A percentile compares a stretch with the other conserved stretches of the same genome.
Conservation (phyloP, 2,797 vertebrate species). For the Alectoris magna region DNA sequence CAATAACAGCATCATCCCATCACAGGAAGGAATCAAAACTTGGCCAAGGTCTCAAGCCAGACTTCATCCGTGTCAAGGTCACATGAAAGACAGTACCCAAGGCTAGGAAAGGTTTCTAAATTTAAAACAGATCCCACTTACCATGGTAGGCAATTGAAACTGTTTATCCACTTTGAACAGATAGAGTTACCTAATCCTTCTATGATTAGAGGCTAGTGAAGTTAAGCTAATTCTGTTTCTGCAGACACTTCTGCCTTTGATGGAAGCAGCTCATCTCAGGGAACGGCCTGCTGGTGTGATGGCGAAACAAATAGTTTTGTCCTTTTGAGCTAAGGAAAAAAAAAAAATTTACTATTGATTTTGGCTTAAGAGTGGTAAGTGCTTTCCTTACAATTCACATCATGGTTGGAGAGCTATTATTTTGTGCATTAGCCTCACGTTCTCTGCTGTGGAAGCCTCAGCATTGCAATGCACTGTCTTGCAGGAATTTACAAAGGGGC, state of each 20-base stretch:
- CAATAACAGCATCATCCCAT: background rate
- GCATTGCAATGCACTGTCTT: background rate
- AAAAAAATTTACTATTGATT: conserved; percentile 61
- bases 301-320: conserved; percentile 44
- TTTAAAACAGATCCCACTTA: conserved; percentile 38
- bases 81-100: conserved; percentile 10
- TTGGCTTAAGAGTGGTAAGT: conserved; percentile 56
- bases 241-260: background rate
- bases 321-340: conserved; percentile 45
- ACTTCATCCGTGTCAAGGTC: conserved; percentile 16
- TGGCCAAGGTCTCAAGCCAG: background rate
- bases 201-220: conserved; percentile 33
- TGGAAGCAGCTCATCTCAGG: background rate
- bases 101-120: conserved; percentile 48
- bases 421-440: conserved; percentile 29
- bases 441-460: background rate
- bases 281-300: conserved; percentile 12
- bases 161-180: conserved; percentile 58
- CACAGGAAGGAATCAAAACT: background rate
- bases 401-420: conserved; percentile 45
- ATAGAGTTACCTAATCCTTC: conserved; percentile 52
- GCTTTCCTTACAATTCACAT: conserved; percentile 45
- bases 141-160: conserved; percentile 14
- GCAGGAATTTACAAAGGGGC: background rate
- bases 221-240: conserved; percentile 41